Conservation (phyloP, 2,113 vertebrate genomes). For the Pachycephala philippinensis region DNA sequence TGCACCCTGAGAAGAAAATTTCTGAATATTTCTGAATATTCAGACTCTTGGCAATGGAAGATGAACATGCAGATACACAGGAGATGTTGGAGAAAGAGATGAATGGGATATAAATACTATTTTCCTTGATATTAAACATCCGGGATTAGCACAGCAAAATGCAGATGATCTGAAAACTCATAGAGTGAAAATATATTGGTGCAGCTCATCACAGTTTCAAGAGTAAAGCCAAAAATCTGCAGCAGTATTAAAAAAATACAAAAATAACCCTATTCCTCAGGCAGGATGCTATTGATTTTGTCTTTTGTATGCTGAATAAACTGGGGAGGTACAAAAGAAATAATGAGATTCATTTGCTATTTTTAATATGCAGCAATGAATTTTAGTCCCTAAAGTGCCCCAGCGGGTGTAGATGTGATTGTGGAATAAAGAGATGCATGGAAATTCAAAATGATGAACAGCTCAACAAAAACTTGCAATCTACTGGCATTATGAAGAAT, state of each 20-base stretch:
- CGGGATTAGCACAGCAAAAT: slow-evolving; percentile 15
- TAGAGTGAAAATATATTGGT: not conserved
- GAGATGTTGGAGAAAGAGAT: not conserved
- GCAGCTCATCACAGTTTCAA: not conserved
- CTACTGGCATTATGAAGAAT: slow-evolving; percentile 36
- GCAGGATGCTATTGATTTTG: slow-evolving; percentile 17
- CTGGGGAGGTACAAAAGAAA: slow-evolving; percentile 49
- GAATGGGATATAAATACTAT: slow-evolving; percentile 41
- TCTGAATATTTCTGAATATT: not conserved
- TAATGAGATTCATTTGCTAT: slow-evolving; percentile 65
- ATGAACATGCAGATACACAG: not conserved
- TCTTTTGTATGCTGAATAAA: slow-evolving; percentile 53
- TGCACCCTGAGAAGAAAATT: not conserved
- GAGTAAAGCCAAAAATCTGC: not conserved
- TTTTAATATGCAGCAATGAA: slow-evolving; percentile 58
- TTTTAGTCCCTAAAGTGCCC: slow-evolving; percentile 47
- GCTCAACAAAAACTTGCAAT: slow-evolving; percentile 41
- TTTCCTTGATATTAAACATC: slow-evolving; percentile 33
- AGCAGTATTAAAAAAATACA: not conserved
- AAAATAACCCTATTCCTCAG: slow-evolving; percentile 27
- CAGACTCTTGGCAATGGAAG: not conserved
- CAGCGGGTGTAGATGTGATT: slow-evolving; percentile 23
- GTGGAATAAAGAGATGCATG: slow-evolving; percentile 27
- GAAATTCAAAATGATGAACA: slow-evolving; percentile 58
- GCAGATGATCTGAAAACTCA: not conserved